phyloP scores from a whole-genome alignment of 2,888 invertebrate species.

The Caradrina kadenii region DNA sequence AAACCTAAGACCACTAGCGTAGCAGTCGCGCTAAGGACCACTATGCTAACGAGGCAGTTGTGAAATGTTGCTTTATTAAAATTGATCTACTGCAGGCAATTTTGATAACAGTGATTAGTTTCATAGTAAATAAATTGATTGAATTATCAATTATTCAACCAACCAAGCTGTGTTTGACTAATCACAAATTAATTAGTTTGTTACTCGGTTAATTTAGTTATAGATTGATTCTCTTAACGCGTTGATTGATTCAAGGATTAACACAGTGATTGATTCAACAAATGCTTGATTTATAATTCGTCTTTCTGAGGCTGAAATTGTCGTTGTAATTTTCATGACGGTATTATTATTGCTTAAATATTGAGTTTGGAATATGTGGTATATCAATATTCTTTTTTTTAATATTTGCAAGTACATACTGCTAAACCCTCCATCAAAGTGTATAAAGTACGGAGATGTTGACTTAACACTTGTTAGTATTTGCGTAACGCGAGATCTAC shows the following conservation, averaged over 20 bases:
- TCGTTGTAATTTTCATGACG: background rate
- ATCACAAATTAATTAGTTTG: conserved; percentile 38
- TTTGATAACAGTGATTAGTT: background rate
- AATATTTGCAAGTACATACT: too few species aligned
- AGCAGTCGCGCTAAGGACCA: too few species aligned
- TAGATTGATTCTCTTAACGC: conserved; percentile 28
- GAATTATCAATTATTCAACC: conserved; percentile 20
- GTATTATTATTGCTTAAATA: background rate
- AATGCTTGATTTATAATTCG: conserved; percentile 21
- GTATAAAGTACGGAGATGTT: background rate
- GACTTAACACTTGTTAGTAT: conserved; percentile 26
- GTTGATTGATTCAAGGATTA: conserved; percentile 40
- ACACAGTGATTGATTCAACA: conserved; percentile 23
- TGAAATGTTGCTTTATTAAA: background rate
- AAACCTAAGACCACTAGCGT: too few species aligned
- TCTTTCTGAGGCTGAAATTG: background rate
- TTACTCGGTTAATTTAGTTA: conserved; percentile 33
- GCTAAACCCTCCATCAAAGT: too few species aligned
- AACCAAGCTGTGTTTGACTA: background rate
- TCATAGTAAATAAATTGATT: background rate
- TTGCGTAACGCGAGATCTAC: conserved; percentile 33
- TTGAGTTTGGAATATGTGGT: background rate
- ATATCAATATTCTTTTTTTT: too few species aligned
- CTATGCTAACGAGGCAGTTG: too few species aligned
- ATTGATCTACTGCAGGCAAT: background rate